phyloP scores from a whole-genome alignment of 2,888 invertebrate genomes.

The Prenolepis imparis region DNA sequence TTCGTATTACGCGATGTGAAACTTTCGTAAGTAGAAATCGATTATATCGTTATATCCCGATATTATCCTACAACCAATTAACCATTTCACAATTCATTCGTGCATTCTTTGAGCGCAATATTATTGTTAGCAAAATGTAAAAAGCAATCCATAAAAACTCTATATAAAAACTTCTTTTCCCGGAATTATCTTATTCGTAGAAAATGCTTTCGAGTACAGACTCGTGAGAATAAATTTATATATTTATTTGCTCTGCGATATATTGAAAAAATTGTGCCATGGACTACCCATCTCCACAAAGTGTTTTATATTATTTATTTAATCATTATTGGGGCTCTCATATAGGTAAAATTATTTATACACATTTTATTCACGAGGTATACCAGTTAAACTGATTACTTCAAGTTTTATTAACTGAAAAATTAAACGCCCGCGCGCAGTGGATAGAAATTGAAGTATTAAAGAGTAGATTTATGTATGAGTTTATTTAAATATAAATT shows the following conservation, averaged over 20 bases:
- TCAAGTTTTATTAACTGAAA: neutral
- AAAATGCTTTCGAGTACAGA: neutral
- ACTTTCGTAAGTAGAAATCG: neutral
- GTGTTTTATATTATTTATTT: slow-evolving; percentile 7
- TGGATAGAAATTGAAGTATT: neutral
- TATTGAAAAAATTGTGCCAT: neutral
- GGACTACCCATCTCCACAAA: neutral
- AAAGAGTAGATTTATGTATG: neutral
- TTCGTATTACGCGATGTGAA: neutral
- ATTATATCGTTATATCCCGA: neutral
- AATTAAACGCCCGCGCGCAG: slow-evolving; percentile 1
- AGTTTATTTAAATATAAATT: slow-evolving; percentile 36
- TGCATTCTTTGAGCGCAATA: neutral
- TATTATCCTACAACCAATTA: neutral
- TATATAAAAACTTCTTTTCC: neutral
- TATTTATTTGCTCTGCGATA: slow-evolving; percentile 6
- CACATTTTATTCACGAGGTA: neutral
- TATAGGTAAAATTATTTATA: neutral
- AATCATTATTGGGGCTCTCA: neutral
- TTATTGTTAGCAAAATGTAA: neutral
- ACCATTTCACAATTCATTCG: neutral
- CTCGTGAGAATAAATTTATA: neutral
- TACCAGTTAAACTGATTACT: too few species aligned
- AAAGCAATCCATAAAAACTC: neutral
- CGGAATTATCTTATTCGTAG: neutral